These are phyloP conservation scores for Zosterops pallidus DNA, from an alignment of 2,113 vertebrate species.

Conservation along the genomic window DNA sequence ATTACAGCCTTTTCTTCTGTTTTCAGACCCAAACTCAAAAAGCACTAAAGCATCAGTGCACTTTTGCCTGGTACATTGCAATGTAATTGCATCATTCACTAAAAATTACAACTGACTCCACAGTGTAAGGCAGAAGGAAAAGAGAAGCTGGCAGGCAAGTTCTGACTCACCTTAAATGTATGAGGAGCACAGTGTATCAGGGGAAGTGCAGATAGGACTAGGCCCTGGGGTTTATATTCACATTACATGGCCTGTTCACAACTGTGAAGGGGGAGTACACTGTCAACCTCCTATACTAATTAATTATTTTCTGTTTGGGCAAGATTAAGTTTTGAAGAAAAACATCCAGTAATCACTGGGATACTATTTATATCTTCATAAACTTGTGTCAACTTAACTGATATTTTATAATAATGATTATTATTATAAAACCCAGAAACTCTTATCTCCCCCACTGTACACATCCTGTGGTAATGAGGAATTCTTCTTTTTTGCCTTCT, in stretches of 20 bases:
- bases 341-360: neutral
- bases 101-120: neutral
- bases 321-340: slow-evolving; percentile 22
- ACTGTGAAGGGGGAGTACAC: neutral
- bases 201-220: neutral
- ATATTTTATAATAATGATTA: neutral
- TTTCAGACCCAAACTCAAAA: neutral
- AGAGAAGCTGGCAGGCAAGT: neutral
- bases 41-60: neutral
- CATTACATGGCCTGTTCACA: neutral
- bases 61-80: neutral
- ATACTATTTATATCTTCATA: neutral
- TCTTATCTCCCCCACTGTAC: neutral
- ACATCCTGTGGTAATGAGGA: neutral
- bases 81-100: neutral
- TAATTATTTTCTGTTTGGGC: neutral
- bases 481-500: neutral
- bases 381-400: neutral
- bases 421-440: neutral
- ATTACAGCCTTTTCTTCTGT: neutral
- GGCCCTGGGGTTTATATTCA: neutral
- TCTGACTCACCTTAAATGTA: neutral
- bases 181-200: neutral
- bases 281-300: neutral
- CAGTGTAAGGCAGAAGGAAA: neutral